Conservation (phyloP, 2,888 invertebrate species). For the Machimus rusticus region DNA sequence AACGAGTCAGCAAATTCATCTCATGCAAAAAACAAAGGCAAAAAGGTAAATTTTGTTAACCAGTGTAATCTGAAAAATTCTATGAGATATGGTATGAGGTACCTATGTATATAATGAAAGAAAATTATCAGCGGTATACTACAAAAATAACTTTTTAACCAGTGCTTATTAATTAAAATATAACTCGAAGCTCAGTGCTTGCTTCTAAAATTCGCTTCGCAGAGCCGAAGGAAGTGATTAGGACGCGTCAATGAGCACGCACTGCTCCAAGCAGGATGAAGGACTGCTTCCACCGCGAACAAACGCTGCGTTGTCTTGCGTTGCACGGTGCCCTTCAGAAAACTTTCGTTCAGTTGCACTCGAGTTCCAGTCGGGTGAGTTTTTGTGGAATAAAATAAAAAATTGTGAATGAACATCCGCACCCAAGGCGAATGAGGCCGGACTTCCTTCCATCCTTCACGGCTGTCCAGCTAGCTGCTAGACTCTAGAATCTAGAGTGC, state of each 20-base stretch:
- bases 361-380: neutral
- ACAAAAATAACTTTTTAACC: no score
- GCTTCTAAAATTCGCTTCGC: neutral
- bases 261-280: neutral
- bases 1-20: no score
- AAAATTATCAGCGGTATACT: no score
- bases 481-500: neutral
- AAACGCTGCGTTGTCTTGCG: neutral
- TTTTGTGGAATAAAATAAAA: neutral
- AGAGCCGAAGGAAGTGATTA: neutral
- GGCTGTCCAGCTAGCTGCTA: neutral
- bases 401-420: conserved; percentile 11
- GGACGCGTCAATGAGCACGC: neutral
- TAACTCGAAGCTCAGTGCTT: neutral
- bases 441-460: neutral
- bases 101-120: no score
- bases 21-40: no score
- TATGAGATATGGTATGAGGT: no score
- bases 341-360: neutral
- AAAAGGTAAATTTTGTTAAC: no score
- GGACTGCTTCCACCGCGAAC: neutral
- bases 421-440: neutral
- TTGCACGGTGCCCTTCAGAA: neutral
- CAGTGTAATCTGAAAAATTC: no score
- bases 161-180: neutral